Conservation (phyloP, 2,113 vertebrate genomes). For the Paraplagusia blochii region DNA sequence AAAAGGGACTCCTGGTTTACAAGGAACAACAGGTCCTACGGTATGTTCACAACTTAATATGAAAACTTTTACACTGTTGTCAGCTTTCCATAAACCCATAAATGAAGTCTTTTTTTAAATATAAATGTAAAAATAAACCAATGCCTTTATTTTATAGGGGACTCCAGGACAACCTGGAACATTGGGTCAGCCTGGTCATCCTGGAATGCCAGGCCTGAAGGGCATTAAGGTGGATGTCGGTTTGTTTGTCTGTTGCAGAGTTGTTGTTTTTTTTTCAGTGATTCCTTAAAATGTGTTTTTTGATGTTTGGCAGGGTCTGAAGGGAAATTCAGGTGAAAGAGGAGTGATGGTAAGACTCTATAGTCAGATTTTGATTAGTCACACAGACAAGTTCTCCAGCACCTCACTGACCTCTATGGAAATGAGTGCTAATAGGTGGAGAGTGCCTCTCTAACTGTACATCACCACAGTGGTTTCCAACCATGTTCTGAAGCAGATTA, state of each 20-base stretch:
- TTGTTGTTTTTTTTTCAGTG: neutral
- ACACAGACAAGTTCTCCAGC: neutral
- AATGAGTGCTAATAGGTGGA: neutral
- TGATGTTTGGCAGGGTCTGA: constrained; percentile 65
- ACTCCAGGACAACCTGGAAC: constrained; percentile 78
- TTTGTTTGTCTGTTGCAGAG: neutral
- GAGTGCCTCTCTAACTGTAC: neutral
- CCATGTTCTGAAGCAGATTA: no score
- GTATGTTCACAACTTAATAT: constrained; percentile 67
- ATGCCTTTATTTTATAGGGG: constrained; percentile 78
- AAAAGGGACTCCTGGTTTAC: constrained; percentile 78
- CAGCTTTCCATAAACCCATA: no score
- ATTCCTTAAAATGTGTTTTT: constrained; percentile 6
- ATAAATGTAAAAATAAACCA: neutral
- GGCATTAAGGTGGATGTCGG: constrained; percentile 81
- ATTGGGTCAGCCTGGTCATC: constrained; percentile 84
- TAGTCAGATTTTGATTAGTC: neutral
- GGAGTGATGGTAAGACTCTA: constrained; percentile 57
- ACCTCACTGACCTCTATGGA: neutral
- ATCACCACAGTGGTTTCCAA: neutral
- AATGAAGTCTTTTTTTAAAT: constrained; percentile 1
- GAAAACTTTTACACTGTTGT: no score
- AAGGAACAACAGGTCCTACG: constrained; percentile 79
- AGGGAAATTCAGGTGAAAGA: constrained; percentile 63
- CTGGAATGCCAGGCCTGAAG: constrained; percentile 83